Base-by-base conservation (phyloP, 2,797 vertebrate species). In the Eupleurogrammus muticus region DNA sequence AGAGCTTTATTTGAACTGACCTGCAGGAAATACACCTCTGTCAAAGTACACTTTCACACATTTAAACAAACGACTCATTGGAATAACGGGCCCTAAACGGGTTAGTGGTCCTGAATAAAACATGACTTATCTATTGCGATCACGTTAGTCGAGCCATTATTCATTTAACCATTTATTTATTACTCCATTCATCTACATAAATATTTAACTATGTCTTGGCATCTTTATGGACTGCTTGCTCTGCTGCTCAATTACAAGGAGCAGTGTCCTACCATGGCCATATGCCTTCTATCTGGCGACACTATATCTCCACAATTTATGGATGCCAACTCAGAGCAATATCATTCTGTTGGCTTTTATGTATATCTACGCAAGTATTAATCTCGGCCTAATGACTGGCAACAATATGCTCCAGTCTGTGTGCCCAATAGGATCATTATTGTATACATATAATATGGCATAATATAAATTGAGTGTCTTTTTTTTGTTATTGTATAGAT, bases 161-260 rank as follows among this genome's bases (percentile, higher is more conserved):
- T 94, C 93, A 94, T 93, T 92, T 92, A 93, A 93, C 92, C 92
- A 92, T 93, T 94, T 92, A 93, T 94, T 94, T 93, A 94, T 94
- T 93, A 90, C 92, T 93, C 92, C 87, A 94, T 95, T 94, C 92
- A 89, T 95, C 93, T 93, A 83, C 93, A 94, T 95, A 93, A 94
- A 95, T 95, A 94, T 94, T 95, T 94, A 94, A 95, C 89, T 82
- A 93, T 93, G 93, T 94, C 94, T 94, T 94, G 93, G 93, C 93
- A 93, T 94, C 92, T 95, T 95, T 95, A 95, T 94, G 91, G 93
- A 93, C 92, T 93, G 93, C 93, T 95, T 94, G 90, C 93, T 93
- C 93, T 94, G 79, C 81, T 24, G 75, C 80, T 90, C 92, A 92
- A 93, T 95, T 93, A 93, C 87, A 88, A 90, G 85, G 85, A 91